Evolutionary conservation across 2,113 vertebrate species (phyloP).

Genomic region (Sarotherodon lohbergeri): DNA sequence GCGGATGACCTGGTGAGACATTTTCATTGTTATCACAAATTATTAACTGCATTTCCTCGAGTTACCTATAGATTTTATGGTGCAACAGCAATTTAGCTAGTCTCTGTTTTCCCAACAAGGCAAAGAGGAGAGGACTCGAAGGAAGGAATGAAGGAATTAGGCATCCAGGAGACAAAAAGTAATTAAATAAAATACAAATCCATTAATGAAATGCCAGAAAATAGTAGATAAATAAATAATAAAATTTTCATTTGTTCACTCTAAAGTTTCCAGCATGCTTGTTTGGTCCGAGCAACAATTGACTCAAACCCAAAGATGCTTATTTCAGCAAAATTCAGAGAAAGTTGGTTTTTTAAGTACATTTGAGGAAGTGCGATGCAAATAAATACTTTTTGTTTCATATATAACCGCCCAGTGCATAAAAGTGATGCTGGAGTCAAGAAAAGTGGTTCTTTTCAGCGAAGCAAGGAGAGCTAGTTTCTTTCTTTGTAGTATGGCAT

Average conservation of each 20-base stretch:
- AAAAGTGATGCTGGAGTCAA: not conserved
- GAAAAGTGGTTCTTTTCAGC: not conserved
- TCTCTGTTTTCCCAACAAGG: not conserved
- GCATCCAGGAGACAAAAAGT: not conserved
- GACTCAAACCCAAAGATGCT: not conserved
- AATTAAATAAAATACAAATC: not conserved
- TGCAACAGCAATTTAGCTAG: not conserved
- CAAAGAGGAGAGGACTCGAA: not conserved
- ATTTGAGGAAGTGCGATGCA: not conserved
- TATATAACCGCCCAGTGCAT: not conserved
- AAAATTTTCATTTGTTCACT: not conserved
- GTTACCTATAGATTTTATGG: conserved; percentile 2
- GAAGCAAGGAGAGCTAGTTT: not conserved
- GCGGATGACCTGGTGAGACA: not conserved
- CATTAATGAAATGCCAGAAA: not conserved
- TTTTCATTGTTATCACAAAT: conserved; percentile 42
- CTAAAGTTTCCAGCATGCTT: not conserved
- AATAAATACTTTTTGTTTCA: not conserved
- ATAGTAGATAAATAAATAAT: not conserved
- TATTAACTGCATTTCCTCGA: conserved; percentile 33
- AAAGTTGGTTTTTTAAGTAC: not conserved
- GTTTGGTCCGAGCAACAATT: not conserved
- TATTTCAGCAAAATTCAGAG: not conserved
- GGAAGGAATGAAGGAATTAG: not conserved
- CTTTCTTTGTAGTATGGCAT: not conserved